A percentile compares a stretch with the other conserved stretches of the same genome.
phyloP scores from a whole-genome alignment of 2,797 vertebrate species.

The Acipenser transmontanus region DNA sequence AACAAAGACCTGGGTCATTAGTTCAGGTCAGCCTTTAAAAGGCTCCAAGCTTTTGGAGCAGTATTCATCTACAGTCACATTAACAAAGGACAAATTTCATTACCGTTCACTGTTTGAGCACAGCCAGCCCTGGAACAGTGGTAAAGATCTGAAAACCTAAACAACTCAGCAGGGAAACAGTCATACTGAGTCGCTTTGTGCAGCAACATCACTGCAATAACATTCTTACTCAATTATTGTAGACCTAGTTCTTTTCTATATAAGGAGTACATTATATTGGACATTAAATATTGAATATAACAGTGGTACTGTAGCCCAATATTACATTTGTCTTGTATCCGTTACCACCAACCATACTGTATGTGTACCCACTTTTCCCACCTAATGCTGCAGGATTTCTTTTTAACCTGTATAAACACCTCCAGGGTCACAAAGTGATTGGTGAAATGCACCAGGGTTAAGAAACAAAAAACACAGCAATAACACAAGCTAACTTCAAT shows the following conservation, averaged over 20 bases:
- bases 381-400: constrained; percentile 33
- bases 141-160: background rate
- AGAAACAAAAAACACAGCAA: constrained; percentile 13
- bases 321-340: too few species aligned
- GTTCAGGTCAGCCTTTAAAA: constrained; percentile 50
- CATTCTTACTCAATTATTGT: too few species aligned
- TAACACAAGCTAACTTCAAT: too few species aligned
- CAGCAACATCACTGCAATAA: background rate
- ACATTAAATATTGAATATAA: too few species aligned
- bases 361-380: constrained; percentile 21
- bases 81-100: constrained; percentile 35
- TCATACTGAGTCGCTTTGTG: background rate
- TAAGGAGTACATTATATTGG: too few species aligned
- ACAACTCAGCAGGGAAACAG: background rate
- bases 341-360: too few species aligned
- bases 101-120: constrained; percentile 27
- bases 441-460: constrained; percentile 16
- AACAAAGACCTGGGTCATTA: constrained; percentile 60
- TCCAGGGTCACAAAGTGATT: constrained; percentile 38
- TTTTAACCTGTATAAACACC: constrained; percentile 26
- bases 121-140: constrained; percentile 22
- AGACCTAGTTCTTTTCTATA: too few species aligned
- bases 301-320: too few species aligned
- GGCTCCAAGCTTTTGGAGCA: constrained; percentile 35
- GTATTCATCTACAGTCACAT: constrained; percentile 45